These are phyloP conservation scores for Erinaceus europaeus DNA, from an alignment of 2,113 vertebrate species.

Conservation along the genomic window DNA sequence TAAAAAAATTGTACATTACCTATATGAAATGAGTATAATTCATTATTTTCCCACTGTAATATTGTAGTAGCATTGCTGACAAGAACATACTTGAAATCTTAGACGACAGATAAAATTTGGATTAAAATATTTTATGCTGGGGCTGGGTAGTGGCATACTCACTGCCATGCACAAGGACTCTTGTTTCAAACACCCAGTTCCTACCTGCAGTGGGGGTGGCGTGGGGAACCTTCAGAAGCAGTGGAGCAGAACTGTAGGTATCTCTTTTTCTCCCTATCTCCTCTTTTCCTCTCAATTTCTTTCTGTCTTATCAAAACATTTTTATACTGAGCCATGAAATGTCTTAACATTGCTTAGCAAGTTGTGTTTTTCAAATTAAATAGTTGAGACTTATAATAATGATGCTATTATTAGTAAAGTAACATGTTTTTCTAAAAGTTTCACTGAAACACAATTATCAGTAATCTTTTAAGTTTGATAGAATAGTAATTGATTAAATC, in stretches of 20 bases:
- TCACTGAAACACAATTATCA: slow-evolving; percentile 18
- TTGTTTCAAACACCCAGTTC: too few species aligned
- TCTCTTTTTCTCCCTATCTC: too few species aligned
- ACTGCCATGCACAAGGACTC: too few species aligned
- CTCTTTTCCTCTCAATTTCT: too few species aligned
- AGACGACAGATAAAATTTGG: neutral
- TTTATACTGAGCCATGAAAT: neutral
- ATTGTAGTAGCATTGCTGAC: neutral
- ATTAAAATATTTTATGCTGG: neutral
- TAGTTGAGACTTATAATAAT: slow-evolving; percentile 2
- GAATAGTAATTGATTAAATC: neutral
- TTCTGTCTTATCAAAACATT: too few species aligned
- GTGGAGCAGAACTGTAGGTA: too few species aligned
- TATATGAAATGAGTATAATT: neutral
- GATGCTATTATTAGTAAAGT: neutral
- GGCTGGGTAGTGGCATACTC: too few species aligned
- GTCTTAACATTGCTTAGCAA: neutral
- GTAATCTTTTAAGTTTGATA: slow-evolving; percentile 21
- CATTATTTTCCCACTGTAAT: neutral
- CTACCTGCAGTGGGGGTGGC: too few species aligned
- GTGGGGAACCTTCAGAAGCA: too few species aligned
- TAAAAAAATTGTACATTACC: neutral
- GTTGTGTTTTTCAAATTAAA: too few species aligned
- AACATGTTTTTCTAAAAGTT: neutral
- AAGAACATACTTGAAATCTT: slow-evolving; percentile 26